Evolutionary conservation across 2,888 invertebrate genomes (phyloP), one percentile per base, ranked within the genome.

Genomic region (Ennomos erosarius): DNA sequence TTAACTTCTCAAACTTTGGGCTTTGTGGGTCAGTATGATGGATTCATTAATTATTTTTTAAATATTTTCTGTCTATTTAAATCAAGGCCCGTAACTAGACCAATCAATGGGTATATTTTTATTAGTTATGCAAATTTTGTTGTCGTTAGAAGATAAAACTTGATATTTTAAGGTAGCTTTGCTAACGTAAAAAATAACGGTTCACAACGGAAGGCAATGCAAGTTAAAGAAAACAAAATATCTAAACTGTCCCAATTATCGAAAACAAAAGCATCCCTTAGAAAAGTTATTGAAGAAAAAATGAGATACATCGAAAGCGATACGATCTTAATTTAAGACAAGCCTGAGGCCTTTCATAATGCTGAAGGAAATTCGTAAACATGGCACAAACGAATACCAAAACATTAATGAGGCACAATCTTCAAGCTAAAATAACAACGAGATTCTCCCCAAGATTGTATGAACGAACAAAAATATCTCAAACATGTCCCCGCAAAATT

Each of bases 341-440:
- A 40, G 58, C 64, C 59, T 35, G 11, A 46, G 60, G 62, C 39
- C 39, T 10, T 45, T 59, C 36, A 40, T 54, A 54, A 54, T 59
- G 34, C 48, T 39, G 37, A 11, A 35, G 36, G 42, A 59, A 49
- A 54, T 44, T 40, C 49, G 63, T 55, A 65, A 66, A 67, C 55
- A 65, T 64, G 49, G 58, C 59, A 67, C 70, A 73, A 78, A 70
- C 69, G 67, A 72, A 75, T 73, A 68, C 55, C 67, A 68, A 69
- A 74, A 76, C 73, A 67, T 70, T 82, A 84, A 82, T 81, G 81
- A 84, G 78, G 75, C 69, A 65, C 65, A 70, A 74, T 69, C 73
- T 79, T 71, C 10, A 49, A 47, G 44, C 39, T 34, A 53, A 53
- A 51, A 44, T 56, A 52, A 45, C 36, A 47, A 43, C 37, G 39